Conservation (phyloP, 2,797 vertebrate species). For the Sebastolobus altivelis region DNA sequence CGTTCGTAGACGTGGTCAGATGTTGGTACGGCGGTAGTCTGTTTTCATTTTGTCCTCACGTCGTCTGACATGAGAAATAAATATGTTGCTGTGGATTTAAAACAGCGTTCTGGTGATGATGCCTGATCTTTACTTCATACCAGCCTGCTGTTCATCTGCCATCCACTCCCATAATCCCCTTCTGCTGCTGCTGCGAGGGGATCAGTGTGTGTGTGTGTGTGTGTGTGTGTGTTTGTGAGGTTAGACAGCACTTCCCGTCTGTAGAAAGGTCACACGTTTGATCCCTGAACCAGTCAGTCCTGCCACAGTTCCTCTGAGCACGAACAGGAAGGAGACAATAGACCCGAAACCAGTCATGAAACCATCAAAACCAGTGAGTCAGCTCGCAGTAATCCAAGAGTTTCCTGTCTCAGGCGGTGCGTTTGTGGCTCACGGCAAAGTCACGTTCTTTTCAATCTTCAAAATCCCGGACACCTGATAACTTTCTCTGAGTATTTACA, state of each 20-base stretch:
- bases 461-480: neutral
- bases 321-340: slow-evolving; percentile 7
- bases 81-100: slow-evolving; percentile 66
- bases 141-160: slow-evolving; percentile 64
- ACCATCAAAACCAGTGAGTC: slow-evolving; percentile 38
- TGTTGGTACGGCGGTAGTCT: neutral
- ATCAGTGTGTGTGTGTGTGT: slow-evolving; percentile 51
- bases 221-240: slow-evolving; percentile 13
- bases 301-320: slow-evolving; percentile 41
- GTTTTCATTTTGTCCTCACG: neutral
- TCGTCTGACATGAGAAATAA: slow-evolving; percentile 55
- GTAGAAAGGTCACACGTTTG: slow-evolving; percentile 44
- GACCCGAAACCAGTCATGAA: slow-evolving; percentile 8
- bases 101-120: slow-evolving; percentile 30
- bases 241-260: slow-evolving; percentile 47
- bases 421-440: neutral
- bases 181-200: slow-evolving; percentile 52
- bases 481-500: slow-evolving; percentile 14
- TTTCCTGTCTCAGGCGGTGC: slow-evolving; percentile 24
- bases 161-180: slow-evolving; percentile 74
- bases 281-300: slow-evolving; percentile 30
- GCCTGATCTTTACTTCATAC: slow-evolving; percentile 54
- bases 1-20: neutral
- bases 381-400: fast-evolving
- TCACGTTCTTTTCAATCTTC: neutral